phyloP scores from a whole-genome alignment of 92 coral and sea anemone genomes.

The Epizoanthus rinbou region DNA sequence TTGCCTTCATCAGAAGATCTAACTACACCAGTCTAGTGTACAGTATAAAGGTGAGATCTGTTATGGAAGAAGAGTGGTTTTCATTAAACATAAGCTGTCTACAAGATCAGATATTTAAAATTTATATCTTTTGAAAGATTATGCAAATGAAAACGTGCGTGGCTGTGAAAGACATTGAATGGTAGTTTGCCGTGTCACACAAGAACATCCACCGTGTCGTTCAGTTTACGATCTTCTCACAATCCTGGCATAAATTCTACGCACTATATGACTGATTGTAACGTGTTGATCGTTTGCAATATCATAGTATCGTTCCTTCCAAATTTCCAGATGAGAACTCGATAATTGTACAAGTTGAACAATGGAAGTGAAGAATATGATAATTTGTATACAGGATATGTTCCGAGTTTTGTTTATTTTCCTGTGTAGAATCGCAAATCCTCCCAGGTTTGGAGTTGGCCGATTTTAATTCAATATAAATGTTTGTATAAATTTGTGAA shows the following conservation, averaged over 20 bases:
- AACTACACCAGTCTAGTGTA: not conserved
- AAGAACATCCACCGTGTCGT: not conserved
- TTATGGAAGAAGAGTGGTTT: constrained; percentile 10
- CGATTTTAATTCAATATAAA: not conserved
- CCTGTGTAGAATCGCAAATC: constrained; percentile 14
- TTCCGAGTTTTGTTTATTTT: not conserved
- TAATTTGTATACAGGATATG: not conserved
- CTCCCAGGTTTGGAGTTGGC: not conserved
- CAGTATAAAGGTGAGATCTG: not conserved
- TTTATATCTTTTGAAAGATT: constrained; percentile 30
- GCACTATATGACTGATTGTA: not conserved
- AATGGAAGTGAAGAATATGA: not conserved
- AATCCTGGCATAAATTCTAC: not conserved
- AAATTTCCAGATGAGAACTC: not conserved
- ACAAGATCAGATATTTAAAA: not conserved
- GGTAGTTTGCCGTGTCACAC: constrained; percentile 28
- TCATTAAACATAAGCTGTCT: not conserved
- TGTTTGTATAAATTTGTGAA: constrained; percentile 4
- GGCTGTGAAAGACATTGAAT: constrained; percentile 13
- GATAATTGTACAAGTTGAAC: constrained; percentile 7
- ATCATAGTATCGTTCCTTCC: not conserved
- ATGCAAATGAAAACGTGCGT: constrained; percentile 81
- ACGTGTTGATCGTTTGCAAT: too few relatives aligned
- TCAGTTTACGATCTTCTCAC: not conserved
- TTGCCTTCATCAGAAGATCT: not conserved